These are phyloP conservation scores for Sterrhoptilus dennistouni DNA, from an alignment of 2,113 vertebrate genomes.

Conservation along the genomic window DNA sequence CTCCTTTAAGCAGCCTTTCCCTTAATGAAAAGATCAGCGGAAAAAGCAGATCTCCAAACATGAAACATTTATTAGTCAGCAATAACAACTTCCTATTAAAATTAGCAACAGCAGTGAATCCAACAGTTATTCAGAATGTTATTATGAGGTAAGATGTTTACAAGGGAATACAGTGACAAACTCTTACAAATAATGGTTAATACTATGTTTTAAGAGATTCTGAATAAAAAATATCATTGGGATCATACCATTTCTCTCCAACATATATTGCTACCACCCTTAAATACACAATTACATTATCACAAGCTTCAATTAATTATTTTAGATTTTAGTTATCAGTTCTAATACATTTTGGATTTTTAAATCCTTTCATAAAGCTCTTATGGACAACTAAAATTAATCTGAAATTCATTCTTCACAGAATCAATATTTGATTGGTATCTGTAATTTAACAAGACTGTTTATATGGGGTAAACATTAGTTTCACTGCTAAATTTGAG, in stretches of 20 bases:
- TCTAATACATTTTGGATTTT: neutral
- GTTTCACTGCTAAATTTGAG: neutral
- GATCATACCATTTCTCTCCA: neutral
- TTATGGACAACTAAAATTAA: conserved; percentile 1
- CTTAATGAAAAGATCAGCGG: conserved; percentile 22
- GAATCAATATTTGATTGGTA: conserved; percentile 23
- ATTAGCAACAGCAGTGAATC: neutral
- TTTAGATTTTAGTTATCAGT: neutral
- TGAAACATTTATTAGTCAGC: conserved; percentile 14
- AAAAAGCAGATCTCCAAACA: conserved; percentile 8
- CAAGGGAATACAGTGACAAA: neutral
- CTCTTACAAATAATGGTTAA: neutral
- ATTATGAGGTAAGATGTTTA: neutral
- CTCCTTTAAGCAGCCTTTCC: neutral
- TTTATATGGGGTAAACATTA: neutral
- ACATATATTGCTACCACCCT: neutral
- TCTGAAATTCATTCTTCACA: neutral
- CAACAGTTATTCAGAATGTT: neutral
- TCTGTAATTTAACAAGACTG: neutral
- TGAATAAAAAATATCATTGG: neutral
- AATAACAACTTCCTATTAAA: neutral
- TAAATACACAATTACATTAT: neutral
- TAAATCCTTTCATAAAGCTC: neutral
- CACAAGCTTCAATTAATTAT: neutral
- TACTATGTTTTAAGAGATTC: neutral